These are phyloP conservation scores for Ectemnius lituratus DNA, from an alignment of 2,888 invertebrate species.

Conservation along the genomic window DNA sequence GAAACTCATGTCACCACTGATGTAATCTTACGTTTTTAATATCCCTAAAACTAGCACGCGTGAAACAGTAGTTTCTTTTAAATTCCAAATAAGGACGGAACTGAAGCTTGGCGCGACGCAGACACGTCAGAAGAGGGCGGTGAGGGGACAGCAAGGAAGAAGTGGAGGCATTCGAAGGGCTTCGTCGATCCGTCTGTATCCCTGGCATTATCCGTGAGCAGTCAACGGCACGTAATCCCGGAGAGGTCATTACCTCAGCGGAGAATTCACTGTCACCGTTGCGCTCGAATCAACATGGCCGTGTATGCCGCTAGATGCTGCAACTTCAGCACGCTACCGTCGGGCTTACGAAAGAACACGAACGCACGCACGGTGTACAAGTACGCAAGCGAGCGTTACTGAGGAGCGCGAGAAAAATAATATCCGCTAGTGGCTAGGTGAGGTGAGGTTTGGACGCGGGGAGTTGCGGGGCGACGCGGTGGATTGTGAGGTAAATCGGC, in stretches of 20 bases:
- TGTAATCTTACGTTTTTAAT: too few species aligned
- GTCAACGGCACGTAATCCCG: conserved; percentile 22
- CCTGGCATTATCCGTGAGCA: conserved; percentile 19
- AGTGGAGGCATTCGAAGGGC: conserved; percentile 13
- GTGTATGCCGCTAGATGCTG: too few species aligned
- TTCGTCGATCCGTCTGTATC: conserved; percentile 10
- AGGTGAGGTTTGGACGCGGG: too few species aligned
- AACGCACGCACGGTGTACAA: not conserved
- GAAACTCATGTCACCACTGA: too few species aligned
- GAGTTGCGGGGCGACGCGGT: not conserved
- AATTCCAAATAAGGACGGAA: too few species aligned
- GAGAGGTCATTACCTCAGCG: conserved; percentile 46
- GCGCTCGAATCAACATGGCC: not conserved
- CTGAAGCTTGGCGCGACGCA: not conserved
- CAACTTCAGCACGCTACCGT: not conserved
- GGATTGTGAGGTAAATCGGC: too few species aligned
- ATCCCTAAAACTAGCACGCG: too few species aligned
- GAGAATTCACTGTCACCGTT: conserved; percentile 40
- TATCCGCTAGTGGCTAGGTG: not conserved
- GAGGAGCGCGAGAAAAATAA: conserved; percentile 1
- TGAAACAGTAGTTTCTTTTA: too few species aligned
- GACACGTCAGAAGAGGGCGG: conserved; percentile 14
- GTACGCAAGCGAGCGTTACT: not conserved
- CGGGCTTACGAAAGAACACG: not conserved
- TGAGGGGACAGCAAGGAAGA: too few species aligned